Percentiles rank a stretch among this genome's conserved stretches.
Evolutionary conservation across 1,140 invertebrate genomes (phyloP).

Genomic region (Rhyacophila brunnea): DNA sequence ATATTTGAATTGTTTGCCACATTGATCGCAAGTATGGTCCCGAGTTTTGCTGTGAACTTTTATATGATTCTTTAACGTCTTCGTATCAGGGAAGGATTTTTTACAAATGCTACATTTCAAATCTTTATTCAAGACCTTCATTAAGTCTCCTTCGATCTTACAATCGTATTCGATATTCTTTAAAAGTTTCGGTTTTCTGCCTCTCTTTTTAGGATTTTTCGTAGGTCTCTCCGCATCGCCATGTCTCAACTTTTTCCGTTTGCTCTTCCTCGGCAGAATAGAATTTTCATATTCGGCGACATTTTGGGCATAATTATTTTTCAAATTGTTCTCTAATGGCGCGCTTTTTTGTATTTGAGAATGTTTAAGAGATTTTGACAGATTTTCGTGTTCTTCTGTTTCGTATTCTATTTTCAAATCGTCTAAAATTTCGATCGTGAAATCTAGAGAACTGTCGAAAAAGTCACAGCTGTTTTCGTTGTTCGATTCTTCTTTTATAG

Average conservation of each 20-base stretch:
- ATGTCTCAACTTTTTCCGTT: slow-evolving; percentile 9
- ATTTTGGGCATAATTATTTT: slow-evolving; percentile 8
- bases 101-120: slow-evolving; percentile 19
- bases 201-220: slow-evolving; percentile 9
- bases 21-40: slow-evolving; percentile 28
- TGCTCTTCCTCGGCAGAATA: slow-evolving; percentile 8
- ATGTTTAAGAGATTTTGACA: background rate
- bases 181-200: slow-evolving; percentile 14
- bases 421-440: slow-evolving; percentile 19
- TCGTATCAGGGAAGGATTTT: slow-evolving; percentile 15
- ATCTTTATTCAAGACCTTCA: slow-evolving; percentile 11
- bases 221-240: slow-evolving; percentile 4
- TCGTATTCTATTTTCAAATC: slow-evolving; percentile 20
- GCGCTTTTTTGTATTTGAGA: background rate
- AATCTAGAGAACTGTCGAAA: slow-evolving; percentile 11
- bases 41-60: slow-evolving; percentile 24
- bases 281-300: slow-evolving; percentile 8
- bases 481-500: slow-evolving; percentile 20
- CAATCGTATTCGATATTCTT: background rate
- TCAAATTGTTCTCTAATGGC: too few relatives aligned
- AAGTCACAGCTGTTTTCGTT: slow-evolving; percentile 16
- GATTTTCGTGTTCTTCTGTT: slow-evolving; percentile 6
- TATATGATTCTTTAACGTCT: slow-evolving; percentile 21
- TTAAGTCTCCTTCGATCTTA: slow-evolving; percentile 5
- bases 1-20: slow-evolving; percentile 33